Percentiles rank a stretch among this genome's conserved stretches.
phyloP scores from a whole-genome alignment of 2,888 invertebrate species.

The Melanchra persicariae region DNA sequence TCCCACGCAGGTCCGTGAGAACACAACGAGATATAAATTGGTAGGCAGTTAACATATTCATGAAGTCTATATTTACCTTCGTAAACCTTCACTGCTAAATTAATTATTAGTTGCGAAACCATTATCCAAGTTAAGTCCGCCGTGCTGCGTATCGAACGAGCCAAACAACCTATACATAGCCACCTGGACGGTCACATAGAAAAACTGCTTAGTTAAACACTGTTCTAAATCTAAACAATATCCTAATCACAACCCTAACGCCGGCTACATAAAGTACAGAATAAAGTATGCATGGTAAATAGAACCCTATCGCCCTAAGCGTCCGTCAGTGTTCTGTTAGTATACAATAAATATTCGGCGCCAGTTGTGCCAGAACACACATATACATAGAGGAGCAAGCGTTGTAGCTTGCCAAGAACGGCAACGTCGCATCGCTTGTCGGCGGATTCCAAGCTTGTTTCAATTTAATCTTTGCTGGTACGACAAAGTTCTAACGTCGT shows the following conservation, averaged over 20 bases:
- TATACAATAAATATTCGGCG: conserved; percentile 91
- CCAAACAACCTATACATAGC: conserved; percentile 89
- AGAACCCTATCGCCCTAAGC: conserved; percentile 87
- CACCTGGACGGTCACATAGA: conserved; percentile 90
- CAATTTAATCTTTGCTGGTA: conserved; percentile 72
- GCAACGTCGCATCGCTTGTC: conserved; percentile 86
- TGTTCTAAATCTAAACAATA: conserved; percentile 67
- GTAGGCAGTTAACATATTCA: conserved; percentile 69
- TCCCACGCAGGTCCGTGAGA: conserved; percentile 61
- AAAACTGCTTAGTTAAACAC: conserved; percentile 78
- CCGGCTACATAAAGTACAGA: conserved; percentile 72
- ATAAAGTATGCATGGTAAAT: conserved; percentile 69
- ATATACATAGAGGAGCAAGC: conserved; percentile 88
- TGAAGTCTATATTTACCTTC: conserved; percentile 72
- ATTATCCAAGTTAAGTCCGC: conserved; percentile 81
- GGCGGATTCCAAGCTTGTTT: conserved; percentile 87
- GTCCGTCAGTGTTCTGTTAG: conserved; percentile 88
- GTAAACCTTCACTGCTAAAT: conserved; percentile 80
- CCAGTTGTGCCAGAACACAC: conserved; percentile 90
- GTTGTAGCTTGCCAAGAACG: conserved; percentile 85
- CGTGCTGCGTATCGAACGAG: conserved; percentile 82
- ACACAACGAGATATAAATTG: conserved; percentile 60
- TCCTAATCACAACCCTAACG: conserved; percentile 77
- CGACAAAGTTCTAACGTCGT: conserved; percentile 76
- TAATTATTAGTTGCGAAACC: conserved; percentile 80